A percentile compares a stretch with the other conserved stretches of the same genome.
Conservation (phyloP, 2,888 invertebrate genomes). For the Polymixis lichenea region DNA sequence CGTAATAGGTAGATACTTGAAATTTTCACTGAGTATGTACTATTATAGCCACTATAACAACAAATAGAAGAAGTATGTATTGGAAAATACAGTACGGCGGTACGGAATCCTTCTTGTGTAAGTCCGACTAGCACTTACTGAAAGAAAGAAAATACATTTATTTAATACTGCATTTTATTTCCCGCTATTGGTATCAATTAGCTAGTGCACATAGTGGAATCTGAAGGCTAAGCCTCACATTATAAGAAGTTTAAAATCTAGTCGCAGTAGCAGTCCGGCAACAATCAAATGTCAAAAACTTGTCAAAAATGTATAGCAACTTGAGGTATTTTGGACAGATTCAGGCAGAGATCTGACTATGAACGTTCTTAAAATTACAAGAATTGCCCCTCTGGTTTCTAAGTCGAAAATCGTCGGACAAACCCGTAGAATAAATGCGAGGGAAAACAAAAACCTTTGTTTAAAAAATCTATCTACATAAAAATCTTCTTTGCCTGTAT, state of each 20-base stretch:
- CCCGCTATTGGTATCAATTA: not conserved
- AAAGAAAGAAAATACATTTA: too few relatives aligned
- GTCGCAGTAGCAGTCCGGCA: too few relatives aligned
- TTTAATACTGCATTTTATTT: not conserved
- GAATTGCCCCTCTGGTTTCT: not conserved
- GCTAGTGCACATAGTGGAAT: not conserved
- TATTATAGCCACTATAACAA: not conserved
- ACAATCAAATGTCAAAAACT: too few relatives aligned
- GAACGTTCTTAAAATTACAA: too few relatives aligned
- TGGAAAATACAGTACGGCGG: not conserved
- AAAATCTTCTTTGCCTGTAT: not conserved
- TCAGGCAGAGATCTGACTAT: too few relatives aligned
- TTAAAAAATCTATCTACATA: not conserved
- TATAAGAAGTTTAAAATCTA: too few relatives aligned
- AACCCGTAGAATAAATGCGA: too few relatives aligned
- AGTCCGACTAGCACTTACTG: not conserved
- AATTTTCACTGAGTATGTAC: not conserved
- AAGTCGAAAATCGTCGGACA: too few relatives aligned
- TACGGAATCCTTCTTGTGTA: not conserved
- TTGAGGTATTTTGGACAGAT: too few relatives aligned
- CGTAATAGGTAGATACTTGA: not conserved
- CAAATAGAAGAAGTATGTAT: not conserved
- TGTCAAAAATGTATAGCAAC: too few relatives aligned
- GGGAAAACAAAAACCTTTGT: too few relatives aligned
- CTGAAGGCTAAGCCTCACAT: too few relatives aligned